Evolutionary conservation across 1,140 invertebrate genomes (phyloP).

Genomic region (Zaprionus inermis): DNA sequence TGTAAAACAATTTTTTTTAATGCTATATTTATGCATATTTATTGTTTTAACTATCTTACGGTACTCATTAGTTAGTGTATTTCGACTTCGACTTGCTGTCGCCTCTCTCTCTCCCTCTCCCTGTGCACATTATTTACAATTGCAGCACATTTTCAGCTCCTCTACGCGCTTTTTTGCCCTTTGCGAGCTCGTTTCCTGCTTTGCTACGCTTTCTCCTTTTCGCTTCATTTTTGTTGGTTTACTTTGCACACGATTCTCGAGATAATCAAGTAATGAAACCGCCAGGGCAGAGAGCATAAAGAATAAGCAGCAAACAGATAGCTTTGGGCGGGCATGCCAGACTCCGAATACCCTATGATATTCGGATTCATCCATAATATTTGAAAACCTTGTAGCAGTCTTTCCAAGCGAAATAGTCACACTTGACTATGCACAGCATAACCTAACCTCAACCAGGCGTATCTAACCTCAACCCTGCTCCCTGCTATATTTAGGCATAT

Average conservation of each 20-base stretch:
- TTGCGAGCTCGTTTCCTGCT: not conserved
- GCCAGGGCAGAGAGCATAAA: slow-evolving; percentile 1
- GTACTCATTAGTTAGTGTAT: not conserved
- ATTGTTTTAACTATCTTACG: not conserved
- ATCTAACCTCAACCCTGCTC: not conserved
- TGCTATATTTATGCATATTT: not conserved
- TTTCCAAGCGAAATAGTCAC: no score
- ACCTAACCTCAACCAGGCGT: no score
- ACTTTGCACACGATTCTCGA: slow-evolving; percentile 23
- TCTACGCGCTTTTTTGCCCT: slow-evolving; percentile 41
- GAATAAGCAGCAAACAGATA: slow-evolving; percentile 17
- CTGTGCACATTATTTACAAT: slow-evolving; percentile 38
- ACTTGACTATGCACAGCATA: no score
- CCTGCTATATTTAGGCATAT: not conserved
- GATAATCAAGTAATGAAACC: slow-evolving; percentile 74
- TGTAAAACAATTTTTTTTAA: not conserved
- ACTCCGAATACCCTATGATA: not conserved
- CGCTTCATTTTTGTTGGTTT: slow-evolving; percentile 31
- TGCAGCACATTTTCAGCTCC: slow-evolving; percentile 44
- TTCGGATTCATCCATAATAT: not conserved
- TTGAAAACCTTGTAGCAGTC: not conserved
- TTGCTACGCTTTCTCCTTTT: slow-evolving; percentile 8
- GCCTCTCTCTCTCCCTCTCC: slow-evolving; percentile 22
- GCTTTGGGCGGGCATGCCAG: not conserved
- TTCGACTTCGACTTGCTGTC: not conserved